Conservation (phyloP, 2,113 vertebrate genomes). For the Chiloscyllium plagiosum region DNA sequence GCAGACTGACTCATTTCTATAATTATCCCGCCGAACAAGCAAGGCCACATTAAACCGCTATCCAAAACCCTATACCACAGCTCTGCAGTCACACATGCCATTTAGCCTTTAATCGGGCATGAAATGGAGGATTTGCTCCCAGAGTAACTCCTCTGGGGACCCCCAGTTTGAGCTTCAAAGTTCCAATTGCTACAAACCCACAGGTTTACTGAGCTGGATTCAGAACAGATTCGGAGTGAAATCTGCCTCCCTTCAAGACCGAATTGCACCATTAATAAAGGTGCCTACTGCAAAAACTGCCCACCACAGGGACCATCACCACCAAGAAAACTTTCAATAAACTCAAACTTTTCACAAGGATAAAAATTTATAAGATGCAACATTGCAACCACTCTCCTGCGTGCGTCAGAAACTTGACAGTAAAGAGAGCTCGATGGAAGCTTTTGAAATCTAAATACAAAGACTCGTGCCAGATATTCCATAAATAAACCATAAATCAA, state of each 20-base stretch:
- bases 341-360: no score
- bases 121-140: not conserved
- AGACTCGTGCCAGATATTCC: no score
- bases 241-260: not conserved
- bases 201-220: not conserved
- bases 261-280: not conserved
- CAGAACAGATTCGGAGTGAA: not conserved
- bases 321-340: not conserved
- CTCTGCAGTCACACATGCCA: not conserved
- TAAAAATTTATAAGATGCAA: no score
- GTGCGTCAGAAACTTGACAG: no score
- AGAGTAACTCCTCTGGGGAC: not conserved
- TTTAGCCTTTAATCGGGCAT: not conserved
- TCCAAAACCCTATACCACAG: constrained; percentile 12
- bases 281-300: not conserved
- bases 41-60: not conserved
- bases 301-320: not conserved
- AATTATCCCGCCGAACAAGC: not conserved
- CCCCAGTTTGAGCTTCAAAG: not conserved
- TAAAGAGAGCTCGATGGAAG: no score
- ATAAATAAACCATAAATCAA: no score
- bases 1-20: not conserved
- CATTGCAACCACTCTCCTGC: no score
- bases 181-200: not conserved
- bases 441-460: no score